Conservation (phyloP, 1,140 invertebrate genomes). For the Berghia stephanieae region DNA sequence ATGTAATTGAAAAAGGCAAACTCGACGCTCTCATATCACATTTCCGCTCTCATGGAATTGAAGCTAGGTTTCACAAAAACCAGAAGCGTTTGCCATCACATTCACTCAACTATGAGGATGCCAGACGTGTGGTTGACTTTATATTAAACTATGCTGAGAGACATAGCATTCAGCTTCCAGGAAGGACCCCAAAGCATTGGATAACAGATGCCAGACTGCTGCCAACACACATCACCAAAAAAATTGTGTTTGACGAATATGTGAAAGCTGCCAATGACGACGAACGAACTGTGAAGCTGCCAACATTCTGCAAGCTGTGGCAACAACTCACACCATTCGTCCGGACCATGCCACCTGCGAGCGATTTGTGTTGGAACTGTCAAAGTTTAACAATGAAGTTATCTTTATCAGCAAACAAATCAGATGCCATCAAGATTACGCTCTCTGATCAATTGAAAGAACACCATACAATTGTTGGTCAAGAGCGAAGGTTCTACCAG, state of each 20-base stretch:
- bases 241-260: not conserved
- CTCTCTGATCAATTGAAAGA: not conserved
- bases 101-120: not conserved
- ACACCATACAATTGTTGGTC: not conserved
- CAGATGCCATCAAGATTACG: not conserved
- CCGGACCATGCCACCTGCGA: not conserved
- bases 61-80: not conserved
- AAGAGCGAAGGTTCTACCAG: not conserved
- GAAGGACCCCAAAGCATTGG: not conserved
- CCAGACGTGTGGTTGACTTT: not conserved
- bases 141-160: slow-evolving; percentile 16
- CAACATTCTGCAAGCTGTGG: slow-evolving; percentile 17
- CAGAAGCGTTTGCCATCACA: not conserved
- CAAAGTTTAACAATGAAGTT: slow-evolving; percentile 9
- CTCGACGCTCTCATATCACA: not conserved
- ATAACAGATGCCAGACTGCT: not conserved
- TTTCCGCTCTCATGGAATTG: not conserved
- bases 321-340: slow-evolving; percentile 12
- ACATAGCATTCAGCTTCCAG: slow-evolving; percentile 9
- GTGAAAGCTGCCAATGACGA: not conserved
- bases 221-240: slow-evolving; percentile 10
- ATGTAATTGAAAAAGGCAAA: not conserved
- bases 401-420: not conserved
- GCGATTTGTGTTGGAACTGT: slow-evolving; percentile 30
- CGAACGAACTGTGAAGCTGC: not conserved